Evolutionary conservation across 2,113 vertebrate genomes (phyloP), one percentile per base, ranked within the genome.

Genomic region (Oophaga pumilio): DNA sequence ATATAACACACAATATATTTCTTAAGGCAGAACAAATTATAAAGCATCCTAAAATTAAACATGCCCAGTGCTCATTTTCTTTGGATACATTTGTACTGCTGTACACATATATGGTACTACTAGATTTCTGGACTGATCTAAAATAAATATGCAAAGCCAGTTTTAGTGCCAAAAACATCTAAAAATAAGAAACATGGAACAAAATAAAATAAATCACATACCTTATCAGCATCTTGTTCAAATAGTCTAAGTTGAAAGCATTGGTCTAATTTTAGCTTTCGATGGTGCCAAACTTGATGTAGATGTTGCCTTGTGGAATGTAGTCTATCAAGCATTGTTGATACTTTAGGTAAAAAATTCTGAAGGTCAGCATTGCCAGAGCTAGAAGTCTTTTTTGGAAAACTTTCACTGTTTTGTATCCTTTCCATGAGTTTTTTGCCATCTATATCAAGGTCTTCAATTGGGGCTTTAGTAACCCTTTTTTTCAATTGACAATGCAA

Each of bases 211-310:
- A 66, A 66, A 66, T 7, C 4, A 69, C 66, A 28, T 91, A 99
- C 98, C 97, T 99, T 99, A 90, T 99, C 98, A 15, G 98, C 98
- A 66, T 99, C 98, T 93, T 99, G 98, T 89, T 99, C 97, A 85
- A 99, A 99, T 76, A 99, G 96, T 83, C 98, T 93, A 84, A 99
- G 95, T 94, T 99, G 98, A 92, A 99, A 99, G 92, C 98, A 99
- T 92, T 99, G 98, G 95, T 99, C 98, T 93, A 99, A 93, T 93
- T 99, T 99, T 90, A 99, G 92, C 87, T 99, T 99, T 91, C 97
- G 92, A 91, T 97, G 95, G 89, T 99, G 98, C 98, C 98, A 99
- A 94, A 99, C 96, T 95, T 99, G 98, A 91, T 99, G 98, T 91
- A 99, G 94, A 91, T 99, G 98, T 93, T 99, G 98, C 8, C 98